These are phyloP conservation scores for Archocentrus centrarchus DNA, from an alignment of 2,113 vertebrate species.

Conservation along the genomic window DNA sequence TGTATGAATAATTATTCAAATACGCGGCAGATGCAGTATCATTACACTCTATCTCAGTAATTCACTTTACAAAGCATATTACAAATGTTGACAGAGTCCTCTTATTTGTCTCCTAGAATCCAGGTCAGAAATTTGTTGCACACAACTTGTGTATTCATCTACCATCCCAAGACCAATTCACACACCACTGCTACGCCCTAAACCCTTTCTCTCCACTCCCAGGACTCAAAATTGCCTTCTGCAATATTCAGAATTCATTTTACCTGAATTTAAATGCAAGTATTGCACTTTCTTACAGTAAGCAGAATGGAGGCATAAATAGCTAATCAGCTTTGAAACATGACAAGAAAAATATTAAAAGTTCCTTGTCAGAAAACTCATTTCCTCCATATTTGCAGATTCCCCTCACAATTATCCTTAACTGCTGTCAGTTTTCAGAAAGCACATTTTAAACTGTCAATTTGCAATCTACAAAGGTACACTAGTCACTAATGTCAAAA, in stretches of 20 bases:
- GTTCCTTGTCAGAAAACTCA: constrained; percentile 25
- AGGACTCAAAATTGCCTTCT: constrained; percentile 56
- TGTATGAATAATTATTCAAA: constrained; percentile 21
- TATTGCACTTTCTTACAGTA: constrained; percentile 46
- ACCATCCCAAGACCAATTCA: constrained; percentile 49
- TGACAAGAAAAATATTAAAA: constrained; percentile 37
- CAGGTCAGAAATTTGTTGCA: constrained; percentile 33
- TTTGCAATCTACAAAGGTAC: constrained; percentile 20
- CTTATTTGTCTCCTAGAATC: constrained; percentile 35
- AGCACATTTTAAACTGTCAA: constrained; percentile 26
- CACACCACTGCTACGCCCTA: constrained; percentile 39
- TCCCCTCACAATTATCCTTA: background rate
- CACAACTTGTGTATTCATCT: constrained; percentile 45
- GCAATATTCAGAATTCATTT: constrained; percentile 53
- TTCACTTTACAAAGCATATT: constrained; percentile 9
- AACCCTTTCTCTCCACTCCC: constrained; percentile 65
- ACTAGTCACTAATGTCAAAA: constrained; percentile 46
- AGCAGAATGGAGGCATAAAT: constrained; percentile 57
- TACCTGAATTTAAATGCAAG: constrained; percentile 55
- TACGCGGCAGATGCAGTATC: constrained; percentile 3
- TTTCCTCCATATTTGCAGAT: constrained; percentile 26
- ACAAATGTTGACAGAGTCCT: constrained; percentile 15
- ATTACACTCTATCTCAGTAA: constrained; percentile 4
- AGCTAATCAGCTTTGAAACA: constrained; percentile 42
- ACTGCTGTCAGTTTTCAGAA: constrained; percentile 25